Conservation (phyloP, 2,888 invertebrate species). For the Coremacera marginata region DNA sequence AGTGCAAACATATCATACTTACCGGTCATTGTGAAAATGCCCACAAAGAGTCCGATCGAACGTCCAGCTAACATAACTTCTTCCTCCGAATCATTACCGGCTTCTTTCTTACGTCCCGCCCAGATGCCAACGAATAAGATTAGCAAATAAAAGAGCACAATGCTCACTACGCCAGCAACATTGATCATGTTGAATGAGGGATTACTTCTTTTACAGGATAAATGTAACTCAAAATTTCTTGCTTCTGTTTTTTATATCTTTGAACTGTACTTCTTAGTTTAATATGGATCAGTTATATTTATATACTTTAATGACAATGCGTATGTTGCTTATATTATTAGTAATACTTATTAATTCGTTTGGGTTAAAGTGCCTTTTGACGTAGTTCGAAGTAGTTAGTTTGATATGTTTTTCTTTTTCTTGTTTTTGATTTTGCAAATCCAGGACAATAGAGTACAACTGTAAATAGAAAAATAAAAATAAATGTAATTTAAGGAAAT, state of each 20-base stretch:
- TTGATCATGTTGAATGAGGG: conserved; percentile 78
- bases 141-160: conserved; percentile 94
- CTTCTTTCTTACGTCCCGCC: conserved; percentile 94
- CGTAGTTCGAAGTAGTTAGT: neutral
- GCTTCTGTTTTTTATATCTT: neutral
- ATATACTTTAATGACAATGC: neutral
- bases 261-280: neutral
- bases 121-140: conserved; percentile 97
- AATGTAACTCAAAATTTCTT: neutral
- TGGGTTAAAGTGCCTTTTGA: conserved; percentile 2
- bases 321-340: neutral
- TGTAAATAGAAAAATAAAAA: neutral
- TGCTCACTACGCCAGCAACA: conserved; percentile 92
- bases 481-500: no score
- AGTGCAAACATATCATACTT: conserved; percentile 50
- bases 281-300: neutral
- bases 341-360: conserved; percentile 20
- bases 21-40: conserved; percentile 99
- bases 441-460: neutral
- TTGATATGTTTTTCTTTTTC: neutral
- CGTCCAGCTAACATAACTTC: conserved; percentile 99
- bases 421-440: neutral
- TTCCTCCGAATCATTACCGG: conserved; percentile 91
- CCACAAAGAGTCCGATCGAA: conserved; percentile 96
- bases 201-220: neutral